These are phyloP conservation scores for Heptranchias perlo DNA, from an alignment of 2,113 vertebrate genomes.

Conservation along the genomic window DNA sequence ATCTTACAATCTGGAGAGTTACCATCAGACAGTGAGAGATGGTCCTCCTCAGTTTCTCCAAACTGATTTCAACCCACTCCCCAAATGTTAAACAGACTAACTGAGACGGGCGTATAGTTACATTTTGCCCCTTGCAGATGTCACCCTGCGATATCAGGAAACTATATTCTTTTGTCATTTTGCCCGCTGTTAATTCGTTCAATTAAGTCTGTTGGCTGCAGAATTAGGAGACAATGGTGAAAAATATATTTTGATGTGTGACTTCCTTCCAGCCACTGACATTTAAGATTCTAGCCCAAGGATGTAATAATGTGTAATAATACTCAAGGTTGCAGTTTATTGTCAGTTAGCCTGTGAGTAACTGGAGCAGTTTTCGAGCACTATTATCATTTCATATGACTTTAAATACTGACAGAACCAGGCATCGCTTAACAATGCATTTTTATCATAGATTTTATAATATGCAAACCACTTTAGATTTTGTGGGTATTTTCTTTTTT, in stretches of 20 bases:
- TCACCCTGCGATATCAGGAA: background rate
- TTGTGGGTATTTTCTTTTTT: background rate
- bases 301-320: constrained; percentile 11
- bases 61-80: background rate
- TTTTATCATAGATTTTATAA: background rate
- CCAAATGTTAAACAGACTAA: background rate
- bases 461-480: background rate
- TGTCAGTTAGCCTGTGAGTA: background rate
- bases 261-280: constrained; percentile 9
- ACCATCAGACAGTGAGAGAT: no score
- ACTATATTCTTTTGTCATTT: background rate
- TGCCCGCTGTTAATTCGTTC: background rate
- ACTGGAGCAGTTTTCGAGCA: background rate
- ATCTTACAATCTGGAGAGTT: background rate
- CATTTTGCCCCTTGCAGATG: background rate
- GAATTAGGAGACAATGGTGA: background rate
- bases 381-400: background rate
- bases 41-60: background rate
- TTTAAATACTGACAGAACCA: background rate
- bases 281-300: constrained; percentile 8
- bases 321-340: constrained; percentile 2
- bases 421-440: background rate
- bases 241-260: constrained; percentile 13
- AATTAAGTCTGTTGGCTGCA: constrained; percentile 26
- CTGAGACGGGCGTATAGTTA: background rate